These are phyloP conservation scores for Nasonia vitripennis DNA, from an alignment of 1,140 invertebrate genomes.

Conservation along the genomic window DNA sequence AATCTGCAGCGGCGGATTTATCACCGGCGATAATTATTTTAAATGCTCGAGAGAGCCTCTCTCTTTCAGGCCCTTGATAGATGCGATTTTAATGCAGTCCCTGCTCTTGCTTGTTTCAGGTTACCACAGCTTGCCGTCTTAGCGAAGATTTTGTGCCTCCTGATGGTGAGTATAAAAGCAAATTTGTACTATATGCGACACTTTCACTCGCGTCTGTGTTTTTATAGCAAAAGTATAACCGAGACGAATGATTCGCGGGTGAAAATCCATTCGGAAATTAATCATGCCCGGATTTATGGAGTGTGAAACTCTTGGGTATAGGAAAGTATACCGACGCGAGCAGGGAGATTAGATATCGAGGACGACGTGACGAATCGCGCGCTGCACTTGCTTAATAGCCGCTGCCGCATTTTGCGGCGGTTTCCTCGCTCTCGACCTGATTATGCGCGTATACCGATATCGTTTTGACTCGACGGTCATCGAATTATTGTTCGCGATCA, in stretches of 20 bases:
- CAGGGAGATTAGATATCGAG: conserved; percentile 12
- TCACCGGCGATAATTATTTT: conserved; percentile 31
- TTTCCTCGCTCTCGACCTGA: neutral
- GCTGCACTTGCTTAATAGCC: conserved; percentile 11
- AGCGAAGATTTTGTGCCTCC: conserved; percentile 90
- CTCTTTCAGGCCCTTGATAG: neutral
- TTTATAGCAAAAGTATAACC: neutral
- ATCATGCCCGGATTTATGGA: neutral
- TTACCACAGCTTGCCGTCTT: conserved; percentile 91
- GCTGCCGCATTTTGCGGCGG: neutral
- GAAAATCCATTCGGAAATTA: neutral
- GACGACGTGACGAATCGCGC: neutral
- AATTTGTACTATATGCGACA: neutral
- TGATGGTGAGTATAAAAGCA: conserved; percentile 80
- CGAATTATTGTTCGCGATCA: neutral
- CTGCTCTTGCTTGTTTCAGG: conserved; percentile 77
- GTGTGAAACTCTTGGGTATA: neutral
- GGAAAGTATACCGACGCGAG: neutral
- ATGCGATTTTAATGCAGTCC: conserved; percentile 49
- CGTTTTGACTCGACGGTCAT: neutral
- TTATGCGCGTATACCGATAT: neutral
- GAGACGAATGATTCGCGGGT: neutral
- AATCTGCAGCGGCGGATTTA: conserved; percentile 15
- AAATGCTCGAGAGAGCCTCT: neutral
- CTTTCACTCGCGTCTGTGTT: neutral